phyloP scores from a whole-genome alignment of 1,140 invertebrate species.

The Oryctes rhinoceros region DNA sequence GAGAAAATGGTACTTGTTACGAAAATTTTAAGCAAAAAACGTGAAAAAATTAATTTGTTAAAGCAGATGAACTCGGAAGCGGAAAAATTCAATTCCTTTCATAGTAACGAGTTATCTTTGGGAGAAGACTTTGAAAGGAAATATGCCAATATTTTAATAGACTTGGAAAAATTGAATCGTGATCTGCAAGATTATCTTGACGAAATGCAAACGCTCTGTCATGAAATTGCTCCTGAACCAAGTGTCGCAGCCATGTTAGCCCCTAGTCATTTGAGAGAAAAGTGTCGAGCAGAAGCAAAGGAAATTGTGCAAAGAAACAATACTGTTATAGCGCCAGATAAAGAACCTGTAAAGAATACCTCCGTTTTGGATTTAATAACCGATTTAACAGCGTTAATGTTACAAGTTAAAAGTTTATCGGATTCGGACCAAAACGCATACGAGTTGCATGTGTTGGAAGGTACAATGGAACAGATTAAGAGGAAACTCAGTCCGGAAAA shows the following conservation, averaged over 20 bases:
- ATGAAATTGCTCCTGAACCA: conserved; percentile 87
- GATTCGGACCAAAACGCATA: conserved; percentile 91
- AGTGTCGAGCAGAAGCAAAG: conserved; percentile 84
- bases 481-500: conserved; percentile 80
- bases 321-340: conserved; percentile 65
- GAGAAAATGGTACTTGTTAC: conserved; percentile 87
- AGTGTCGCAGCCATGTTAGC: conserved; percentile 88
- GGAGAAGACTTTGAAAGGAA: conserved; percentile 87
- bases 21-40: conserved; percentile 87
- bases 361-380: conserved; percentile 81
- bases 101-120: conserved; percentile 67
- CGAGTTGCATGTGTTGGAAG: conserved; percentile 91
- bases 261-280: conserved; percentile 85
- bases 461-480: conserved; percentile 89
- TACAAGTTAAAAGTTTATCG: conserved; percentile 92
- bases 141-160: conserved; percentile 89
- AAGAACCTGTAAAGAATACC: conserved; percentile 66
- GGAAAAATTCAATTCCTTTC: conserved; percentile 85
- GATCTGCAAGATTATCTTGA: conserved; percentile 87
- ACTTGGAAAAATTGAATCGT: conserved; percentile 90
- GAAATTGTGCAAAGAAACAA: conserved; percentile 84
- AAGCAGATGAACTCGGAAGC: conserved; percentile 91
- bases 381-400: conserved; percentile 88
- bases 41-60: conserved; percentile 80
- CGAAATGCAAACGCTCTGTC: conserved; percentile 84